These are phyloP conservation scores for Andrena cerasifolii DNA, from an alignment of 1,140 invertebrate species.

Conservation along the genomic window DNA sequence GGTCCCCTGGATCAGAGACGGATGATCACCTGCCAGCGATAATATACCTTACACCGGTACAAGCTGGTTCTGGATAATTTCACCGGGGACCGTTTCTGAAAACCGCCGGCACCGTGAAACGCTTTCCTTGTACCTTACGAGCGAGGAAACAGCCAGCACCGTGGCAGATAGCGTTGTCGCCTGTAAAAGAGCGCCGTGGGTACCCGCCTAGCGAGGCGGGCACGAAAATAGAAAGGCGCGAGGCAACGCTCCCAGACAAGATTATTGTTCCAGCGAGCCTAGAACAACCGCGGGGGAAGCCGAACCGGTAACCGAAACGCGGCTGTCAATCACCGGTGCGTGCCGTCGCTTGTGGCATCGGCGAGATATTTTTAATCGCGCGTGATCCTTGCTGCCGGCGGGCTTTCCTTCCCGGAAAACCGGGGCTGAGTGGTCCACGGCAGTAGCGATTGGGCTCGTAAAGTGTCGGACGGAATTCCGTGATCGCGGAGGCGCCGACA, in stretches of 20 bases:
- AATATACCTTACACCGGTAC: slow-evolving; percentile 16
- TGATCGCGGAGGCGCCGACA: background rate
- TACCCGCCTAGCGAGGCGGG: no score
- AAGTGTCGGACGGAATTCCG: background rate
- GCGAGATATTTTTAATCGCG: slow-evolving; percentile 31
- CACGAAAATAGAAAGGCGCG: slow-evolving; percentile 13
- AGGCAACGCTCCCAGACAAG: background rate
- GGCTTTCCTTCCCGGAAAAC: background rate
- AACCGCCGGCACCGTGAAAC: slow-evolving; percentile 4
- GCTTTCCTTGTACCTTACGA: background rate
- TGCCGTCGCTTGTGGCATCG: background rate
- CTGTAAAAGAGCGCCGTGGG: no score
- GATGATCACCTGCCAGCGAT: slow-evolving; percentile 59
- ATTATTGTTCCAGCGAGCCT: background rate
- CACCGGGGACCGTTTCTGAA: slow-evolving; percentile 6
- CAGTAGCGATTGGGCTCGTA: no score
- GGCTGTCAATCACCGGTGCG: slow-evolving; percentile 21
- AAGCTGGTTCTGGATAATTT: slow-evolving; percentile 12
- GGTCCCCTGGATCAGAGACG: slow-evolving; percentile 55
- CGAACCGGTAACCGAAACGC: slow-evolving; percentile 5
- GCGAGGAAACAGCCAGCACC: no score
- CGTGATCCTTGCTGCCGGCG: background rate
- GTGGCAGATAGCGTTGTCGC: no score
- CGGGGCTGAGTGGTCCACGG: no score
- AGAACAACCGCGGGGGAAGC: background rate